phyloP scores from a whole-genome alignment of 37 sponge, comb jelly and placozoan genomes.

The Cliona cf. orientalis region DNA sequence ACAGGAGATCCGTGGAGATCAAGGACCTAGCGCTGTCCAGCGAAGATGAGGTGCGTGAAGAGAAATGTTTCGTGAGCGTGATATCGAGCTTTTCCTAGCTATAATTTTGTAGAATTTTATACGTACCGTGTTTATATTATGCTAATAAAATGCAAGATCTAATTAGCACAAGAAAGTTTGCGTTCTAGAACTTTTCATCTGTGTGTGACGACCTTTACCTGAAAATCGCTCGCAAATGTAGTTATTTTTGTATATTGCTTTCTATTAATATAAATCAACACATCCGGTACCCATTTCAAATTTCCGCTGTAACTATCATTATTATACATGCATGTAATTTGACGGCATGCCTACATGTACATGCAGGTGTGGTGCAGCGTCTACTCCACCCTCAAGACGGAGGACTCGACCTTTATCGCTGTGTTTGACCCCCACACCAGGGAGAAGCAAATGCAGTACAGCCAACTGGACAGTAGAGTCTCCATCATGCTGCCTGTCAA shows the following conservation, averaged over 20 bases:
- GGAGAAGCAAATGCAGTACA: conserved; percentile 24
- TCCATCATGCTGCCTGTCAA: conserved; percentile 72
- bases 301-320: neutral
- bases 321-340: neutral
- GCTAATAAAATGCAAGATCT: no score
- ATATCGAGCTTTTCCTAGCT: no score
- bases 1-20: conserved; percentile 52
- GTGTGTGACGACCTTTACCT: no score
- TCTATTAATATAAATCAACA: no score
- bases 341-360: neutral
- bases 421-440: conserved; percentile 61
- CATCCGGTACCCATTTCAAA: no score
- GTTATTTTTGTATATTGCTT: no score
- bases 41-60: conserved; percentile 42
- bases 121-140: no score
- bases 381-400: conserved; percentile 24
- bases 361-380: conserved; percentile 76
- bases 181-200: no score
- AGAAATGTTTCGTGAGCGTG: neutral
- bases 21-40: conserved; percentile 60
- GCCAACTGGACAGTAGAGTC: conserved; percentile 47
- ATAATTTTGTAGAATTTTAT: no score
- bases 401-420: conserved; percentile 40
- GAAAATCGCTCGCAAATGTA: no score
- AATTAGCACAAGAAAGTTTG: no score